Conservation (phyloP, 2,888 invertebrate species). For the Emmelina monodactyla region DNA sequence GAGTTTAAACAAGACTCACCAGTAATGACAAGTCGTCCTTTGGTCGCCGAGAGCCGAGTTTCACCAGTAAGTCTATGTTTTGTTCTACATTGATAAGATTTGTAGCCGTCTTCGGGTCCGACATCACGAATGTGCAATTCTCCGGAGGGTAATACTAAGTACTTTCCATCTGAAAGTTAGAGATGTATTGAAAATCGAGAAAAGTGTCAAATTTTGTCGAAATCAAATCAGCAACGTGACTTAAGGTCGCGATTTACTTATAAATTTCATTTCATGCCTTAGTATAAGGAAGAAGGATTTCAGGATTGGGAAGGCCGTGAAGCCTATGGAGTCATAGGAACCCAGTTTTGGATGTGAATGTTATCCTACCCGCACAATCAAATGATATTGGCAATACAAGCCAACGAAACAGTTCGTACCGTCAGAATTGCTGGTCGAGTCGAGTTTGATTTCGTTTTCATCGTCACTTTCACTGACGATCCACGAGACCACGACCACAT, state of each 20-base stretch:
- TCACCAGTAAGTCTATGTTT: constrained; percentile 93
- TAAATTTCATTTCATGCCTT: constrained; percentile 47
- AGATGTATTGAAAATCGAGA: constrained; percentile 9
- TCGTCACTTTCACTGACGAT: constrained; percentile 75
- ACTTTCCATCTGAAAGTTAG: constrained; percentile 82
- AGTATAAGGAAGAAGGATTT: constrained; percentile 66
- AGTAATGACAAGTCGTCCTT: constrained; percentile 93
- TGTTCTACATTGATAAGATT: constrained; percentile 92
- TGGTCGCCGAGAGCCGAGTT: constrained; percentile 90
- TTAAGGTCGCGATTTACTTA: constrained; percentile 55
- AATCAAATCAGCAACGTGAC: constrained; percentile 27
- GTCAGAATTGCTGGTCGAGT: constrained; percentile 37
- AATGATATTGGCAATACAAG: constrained; percentile 9
- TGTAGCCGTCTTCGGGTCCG: constrained; percentile 92
- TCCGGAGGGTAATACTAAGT: constrained; percentile 92
- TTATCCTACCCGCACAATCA: constrained; percentile 24
- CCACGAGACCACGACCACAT: constrained; percentile 86
- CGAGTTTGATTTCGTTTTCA: constrained; percentile 54
- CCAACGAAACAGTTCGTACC: constrained; percentile 30
- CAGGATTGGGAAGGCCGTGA: constrained; percentile 65
- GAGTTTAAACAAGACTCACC: constrained; percentile 71
- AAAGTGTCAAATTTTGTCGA: constrained; percentile 2
- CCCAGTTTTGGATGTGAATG: constrained; percentile 28
- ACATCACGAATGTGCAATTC: constrained; percentile 96
- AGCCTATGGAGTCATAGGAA: constrained; percentile 62